A percentile compares a stretch with the other conserved stretches of the same genome.
Evolutionary conservation across 2,888 invertebrate genomes (phyloP).

Genomic region (Choristoneura rosaceana): DNA sequence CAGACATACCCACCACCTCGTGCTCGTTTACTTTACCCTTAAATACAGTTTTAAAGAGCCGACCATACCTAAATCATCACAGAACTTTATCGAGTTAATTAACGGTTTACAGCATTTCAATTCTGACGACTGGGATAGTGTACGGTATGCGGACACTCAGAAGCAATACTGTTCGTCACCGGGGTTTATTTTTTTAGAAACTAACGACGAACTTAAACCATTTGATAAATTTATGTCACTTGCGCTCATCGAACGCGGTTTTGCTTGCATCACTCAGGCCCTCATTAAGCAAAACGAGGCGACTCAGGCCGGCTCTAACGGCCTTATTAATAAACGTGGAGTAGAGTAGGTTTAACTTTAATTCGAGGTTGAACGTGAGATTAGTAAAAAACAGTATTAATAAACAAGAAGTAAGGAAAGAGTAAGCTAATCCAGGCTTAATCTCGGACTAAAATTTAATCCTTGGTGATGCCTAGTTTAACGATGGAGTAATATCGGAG

Average conservation of each 20-base stretch:
- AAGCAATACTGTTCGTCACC: conserved; percentile 15
- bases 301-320: neutral
- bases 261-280: conserved; percentile 13
- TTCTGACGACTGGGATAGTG: conserved; percentile 18
- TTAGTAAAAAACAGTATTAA: too few species aligned
- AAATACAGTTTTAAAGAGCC: conserved; percentile 18
- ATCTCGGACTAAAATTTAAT: too few species aligned
- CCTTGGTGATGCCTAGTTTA: too few species aligned
- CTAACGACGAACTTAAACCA: conserved; percentile 15
- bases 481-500: too few species aligned
- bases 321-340: too few species aligned
- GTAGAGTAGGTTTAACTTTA: too few species aligned
- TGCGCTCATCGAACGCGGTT: conserved; percentile 3
- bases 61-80: conserved; percentile 4
- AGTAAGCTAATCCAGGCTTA: too few species aligned
- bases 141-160: conserved; percentile 11
- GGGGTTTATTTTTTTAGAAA: conserved; percentile 10
- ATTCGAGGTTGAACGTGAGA: too few species aligned
- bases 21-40: conserved; percentile 1
- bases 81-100: neutral
- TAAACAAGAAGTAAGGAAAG: too few species aligned
- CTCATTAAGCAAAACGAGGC: conserved; percentile 9
- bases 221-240: conserved; percentile 17
- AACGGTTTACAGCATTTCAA: conserved; percentile 3
- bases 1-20: neutral